Evolutionary conservation across 2,113 vertebrate genomes (phyloP).

Genomic region (Condylura cristata): DNA sequence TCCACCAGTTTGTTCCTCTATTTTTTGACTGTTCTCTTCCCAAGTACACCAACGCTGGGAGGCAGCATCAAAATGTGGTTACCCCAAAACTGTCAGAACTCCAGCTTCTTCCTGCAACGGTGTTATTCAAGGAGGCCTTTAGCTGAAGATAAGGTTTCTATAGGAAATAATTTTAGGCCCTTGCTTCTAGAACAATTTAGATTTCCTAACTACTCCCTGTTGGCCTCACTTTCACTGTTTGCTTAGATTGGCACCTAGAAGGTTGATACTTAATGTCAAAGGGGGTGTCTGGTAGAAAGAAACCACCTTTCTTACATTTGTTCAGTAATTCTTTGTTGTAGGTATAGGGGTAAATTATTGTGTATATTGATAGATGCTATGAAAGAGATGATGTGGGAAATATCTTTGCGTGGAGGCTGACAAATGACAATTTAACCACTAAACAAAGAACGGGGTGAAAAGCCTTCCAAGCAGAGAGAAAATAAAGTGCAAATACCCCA

Average conservation of each 20-base stretch:
- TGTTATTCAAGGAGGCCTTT: not conserved
- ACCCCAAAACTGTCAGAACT: not conserved
- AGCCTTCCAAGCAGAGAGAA: not conserved
- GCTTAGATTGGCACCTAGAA: not conserved
- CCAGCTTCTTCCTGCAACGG: not conserved
- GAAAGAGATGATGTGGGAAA: not conserved
- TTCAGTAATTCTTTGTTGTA: not conserved
- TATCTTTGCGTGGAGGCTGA: not conserved
- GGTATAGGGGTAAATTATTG: not conserved
- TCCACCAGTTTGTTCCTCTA: not conserved
- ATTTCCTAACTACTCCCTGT: not conserved
- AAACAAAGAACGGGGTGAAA: not conserved
- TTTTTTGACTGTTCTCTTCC: not conserved
- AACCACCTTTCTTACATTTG: not conserved
- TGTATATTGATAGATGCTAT: not conserved
- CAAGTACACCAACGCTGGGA: not conserved
- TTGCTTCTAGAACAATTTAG: not conserved
- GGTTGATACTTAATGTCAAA: not conserved
- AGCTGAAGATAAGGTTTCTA: not conserved
- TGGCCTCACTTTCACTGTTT: not conserved
- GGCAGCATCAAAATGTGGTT: not conserved
- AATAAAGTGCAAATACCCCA: not conserved
- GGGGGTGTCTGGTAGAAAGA: not conserved
- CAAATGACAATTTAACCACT: not conserved
- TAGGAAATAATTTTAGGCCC: not conserved